These are phyloP conservation scores for Sarcophaga caerulescens DNA, from an alignment of 2,888 invertebrate genomes.

Conservation along the genomic window DNA sequence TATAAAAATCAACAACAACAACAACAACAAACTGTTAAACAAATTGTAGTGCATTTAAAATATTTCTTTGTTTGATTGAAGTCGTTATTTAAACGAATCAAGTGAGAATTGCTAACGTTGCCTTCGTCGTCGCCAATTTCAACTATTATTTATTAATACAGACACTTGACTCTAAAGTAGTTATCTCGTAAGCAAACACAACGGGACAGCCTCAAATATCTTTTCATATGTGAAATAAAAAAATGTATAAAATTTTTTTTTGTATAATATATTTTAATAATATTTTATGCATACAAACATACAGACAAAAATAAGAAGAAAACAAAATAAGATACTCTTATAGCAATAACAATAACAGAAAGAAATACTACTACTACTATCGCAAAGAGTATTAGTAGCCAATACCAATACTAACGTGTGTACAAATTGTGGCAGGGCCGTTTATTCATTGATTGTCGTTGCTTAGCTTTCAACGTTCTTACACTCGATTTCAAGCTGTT, in stretches of 20 bases:
- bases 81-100: constrained; percentile 48
- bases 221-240: constrained; percentile 26
- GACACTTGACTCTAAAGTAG: constrained; percentile 45
- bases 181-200: constrained; percentile 57
- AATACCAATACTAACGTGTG: background rate
- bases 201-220: constrained; percentile 55
- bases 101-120: constrained; percentile 32
- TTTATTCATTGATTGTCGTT: constrained; percentile 60
- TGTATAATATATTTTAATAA: constrained; percentile 29
- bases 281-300: constrained; percentile 39
- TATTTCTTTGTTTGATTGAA: constrained; percentile 44
- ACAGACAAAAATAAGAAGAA: constrained; percentile 18
- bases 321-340: constrained; percentile 1
- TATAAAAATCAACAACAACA: background rate
- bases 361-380: constrained; percentile 16
- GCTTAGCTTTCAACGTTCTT: constrained; percentile 57
- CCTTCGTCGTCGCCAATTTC: constrained; percentile 28
- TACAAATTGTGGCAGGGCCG: constrained; percentile 53
- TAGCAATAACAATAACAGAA: constrained; percentile 35
- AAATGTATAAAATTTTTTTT: constrained; percentile 2
- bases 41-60: constrained; percentile 37
- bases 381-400: background rate
- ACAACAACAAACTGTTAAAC: constrained; percentile 16
- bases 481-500: constrained; percentile 60
- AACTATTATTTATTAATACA: constrained; percentile 43